Conservation (phyloP, 2,888 invertebrate species). For the Leuctra nigra region DNA sequence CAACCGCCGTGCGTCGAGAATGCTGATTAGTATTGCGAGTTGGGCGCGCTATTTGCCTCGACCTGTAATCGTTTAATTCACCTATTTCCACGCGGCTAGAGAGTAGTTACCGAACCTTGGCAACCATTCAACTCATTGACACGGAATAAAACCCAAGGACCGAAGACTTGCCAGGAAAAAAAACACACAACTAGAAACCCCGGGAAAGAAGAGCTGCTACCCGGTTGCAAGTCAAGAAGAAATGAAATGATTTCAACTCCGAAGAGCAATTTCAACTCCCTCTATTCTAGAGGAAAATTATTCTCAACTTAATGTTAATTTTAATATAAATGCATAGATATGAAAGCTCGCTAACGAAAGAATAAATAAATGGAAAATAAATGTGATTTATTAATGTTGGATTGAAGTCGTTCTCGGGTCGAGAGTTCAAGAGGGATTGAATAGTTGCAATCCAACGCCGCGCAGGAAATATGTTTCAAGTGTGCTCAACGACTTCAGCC, state of each 20-base stretch:
- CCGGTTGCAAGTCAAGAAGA: conserved; percentile 7
- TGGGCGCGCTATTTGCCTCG: conserved; percentile 8
- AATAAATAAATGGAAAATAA: too few relatives aligned
- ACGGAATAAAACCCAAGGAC: conserved; percentile 19
- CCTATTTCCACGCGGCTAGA: too few relatives aligned
- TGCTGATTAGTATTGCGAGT: too few relatives aligned
- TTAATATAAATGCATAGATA: not conserved
- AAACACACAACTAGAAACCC: not conserved
- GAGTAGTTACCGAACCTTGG: conserved; percentile 4
- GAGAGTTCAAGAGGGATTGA: too few relatives aligned
- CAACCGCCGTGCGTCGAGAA: too few relatives aligned
- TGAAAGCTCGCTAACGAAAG: not conserved
- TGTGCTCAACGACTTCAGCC: too few relatives aligned
- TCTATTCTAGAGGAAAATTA: not conserved
- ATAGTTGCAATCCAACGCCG: too few relatives aligned
- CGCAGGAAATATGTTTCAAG: too few relatives aligned
- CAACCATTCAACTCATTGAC: conserved; percentile 15
- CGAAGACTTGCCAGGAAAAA: conserved; percentile 12
- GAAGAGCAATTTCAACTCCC: not conserved
- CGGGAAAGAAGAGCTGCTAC: not conserved
- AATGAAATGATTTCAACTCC: not conserved
- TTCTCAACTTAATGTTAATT: not conserved
- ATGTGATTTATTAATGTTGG: too few relatives aligned
- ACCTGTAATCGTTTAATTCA: conserved; percentile 11
- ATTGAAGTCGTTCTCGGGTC: too few relatives aligned